These are phyloP conservation scores for Euthynnus affinis DNA, from an alignment of 2,797 vertebrate genomes.

Conservation along the genomic window DNA sequence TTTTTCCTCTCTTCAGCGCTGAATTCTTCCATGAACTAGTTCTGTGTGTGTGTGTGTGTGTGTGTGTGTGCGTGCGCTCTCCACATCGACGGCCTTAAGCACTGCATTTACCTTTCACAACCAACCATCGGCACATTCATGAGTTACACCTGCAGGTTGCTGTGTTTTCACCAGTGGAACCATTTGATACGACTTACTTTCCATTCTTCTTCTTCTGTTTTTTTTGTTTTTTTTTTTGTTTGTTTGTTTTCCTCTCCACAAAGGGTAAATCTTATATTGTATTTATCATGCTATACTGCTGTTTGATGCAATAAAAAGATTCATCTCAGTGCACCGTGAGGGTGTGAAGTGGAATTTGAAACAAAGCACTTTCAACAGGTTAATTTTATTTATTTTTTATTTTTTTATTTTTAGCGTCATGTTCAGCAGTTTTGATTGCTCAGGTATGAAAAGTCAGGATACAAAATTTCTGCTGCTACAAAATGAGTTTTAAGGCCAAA, in stretches of 20 bases:
- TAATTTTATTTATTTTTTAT: no score
- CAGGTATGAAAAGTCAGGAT: slow-evolving; percentile 53
- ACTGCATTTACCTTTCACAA: slow-evolving; percentile 25
- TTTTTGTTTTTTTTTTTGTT: background rate
- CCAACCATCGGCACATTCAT: slow-evolving; percentile 35
- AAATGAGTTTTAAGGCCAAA: slow-evolving; percentile 12
- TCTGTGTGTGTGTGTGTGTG: background rate
- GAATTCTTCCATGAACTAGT: slow-evolving; percentile 16
- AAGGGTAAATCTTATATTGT: slow-evolving; percentile 52
- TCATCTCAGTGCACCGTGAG: slow-evolving; percentile 47
- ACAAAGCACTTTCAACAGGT: slow-evolving; percentile 25
- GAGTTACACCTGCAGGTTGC: slow-evolving; percentile 29
- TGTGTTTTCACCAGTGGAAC: slow-evolving; percentile 27
- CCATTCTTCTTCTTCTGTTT: slow-evolving; percentile 3
- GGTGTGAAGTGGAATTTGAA: background rate
- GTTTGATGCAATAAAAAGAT: slow-evolving; percentile 82
- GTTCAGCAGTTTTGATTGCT: slow-evolving; percentile 42
- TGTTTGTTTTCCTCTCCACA: slow-evolving; percentile 28
- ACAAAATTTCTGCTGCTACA: slow-evolving; percentile 52
- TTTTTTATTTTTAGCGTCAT: slow-evolving; percentile 39
- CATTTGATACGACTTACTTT: slow-evolving; percentile 33
- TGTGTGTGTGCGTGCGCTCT: no score
- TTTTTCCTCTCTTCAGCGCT: no score
- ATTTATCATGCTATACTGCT: slow-evolving; percentile 75
- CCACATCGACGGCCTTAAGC: slow-evolving; percentile 45